Evolutionary conservation across 37 sponge, comb jelly and placozoan species (phyloP).

Genomic region (Ephydatia muelleri): DNA sequence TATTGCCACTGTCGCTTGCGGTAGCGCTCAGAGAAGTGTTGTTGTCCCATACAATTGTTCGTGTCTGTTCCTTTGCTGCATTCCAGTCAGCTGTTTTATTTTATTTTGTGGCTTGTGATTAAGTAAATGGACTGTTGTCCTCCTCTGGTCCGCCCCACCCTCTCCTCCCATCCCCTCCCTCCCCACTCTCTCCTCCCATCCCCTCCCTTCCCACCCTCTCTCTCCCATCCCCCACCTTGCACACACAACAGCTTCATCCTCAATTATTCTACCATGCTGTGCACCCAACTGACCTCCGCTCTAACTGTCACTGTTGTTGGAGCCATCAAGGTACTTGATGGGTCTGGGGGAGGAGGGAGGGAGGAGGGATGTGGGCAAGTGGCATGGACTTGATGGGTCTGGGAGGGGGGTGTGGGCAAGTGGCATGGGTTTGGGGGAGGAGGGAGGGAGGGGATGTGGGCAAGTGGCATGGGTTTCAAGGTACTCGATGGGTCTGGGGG

Average conservation of each 20-base stretch:
- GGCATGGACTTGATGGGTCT: neutral
- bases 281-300: conserved; percentile 80
- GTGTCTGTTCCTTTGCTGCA: neutral
- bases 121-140: neutral
- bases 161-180: neutral
- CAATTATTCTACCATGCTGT: conserved; percentile 83
- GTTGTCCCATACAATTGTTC: neutral
- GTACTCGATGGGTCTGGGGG: no score
- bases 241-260: conserved; percentile 70
- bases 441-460: no score
- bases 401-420: no score
- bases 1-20: no score
- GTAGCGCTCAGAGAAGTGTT: neutral
- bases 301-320: conserved; percentile 86
- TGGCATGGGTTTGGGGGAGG: no score
- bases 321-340: conserved; percentile 67
- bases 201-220: neutral
- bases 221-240: neutral
- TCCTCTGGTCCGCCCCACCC: neutral
- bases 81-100: no score
- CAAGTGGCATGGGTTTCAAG: no score
- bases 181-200: neutral
- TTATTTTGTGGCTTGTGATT: neutral
- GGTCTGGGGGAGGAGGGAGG: neutral
- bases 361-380: neutral